Percentiles rank a stretch among this genome's conserved stretches.
Conservation (phyloP, 2,797 vertebrate species). For the Psittacula derbiana region DNA sequence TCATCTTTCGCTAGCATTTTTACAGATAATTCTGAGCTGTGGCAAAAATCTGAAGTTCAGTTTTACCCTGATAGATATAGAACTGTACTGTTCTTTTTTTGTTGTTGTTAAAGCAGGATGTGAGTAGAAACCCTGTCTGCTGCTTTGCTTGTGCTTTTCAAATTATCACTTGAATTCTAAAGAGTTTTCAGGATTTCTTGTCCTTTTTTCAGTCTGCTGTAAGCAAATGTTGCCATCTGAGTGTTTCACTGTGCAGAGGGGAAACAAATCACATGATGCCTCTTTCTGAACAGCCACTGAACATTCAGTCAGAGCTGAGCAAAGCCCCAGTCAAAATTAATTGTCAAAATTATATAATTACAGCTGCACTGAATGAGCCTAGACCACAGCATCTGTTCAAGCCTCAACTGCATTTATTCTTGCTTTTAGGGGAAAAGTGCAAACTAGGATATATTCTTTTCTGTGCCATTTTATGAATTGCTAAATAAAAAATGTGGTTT, state of each 20-base stretch:
- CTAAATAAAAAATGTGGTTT: neutral
- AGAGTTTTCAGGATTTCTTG: slow-evolving; percentile 38
- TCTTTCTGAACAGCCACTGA: neutral
- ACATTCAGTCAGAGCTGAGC: neutral
- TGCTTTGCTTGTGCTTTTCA: slow-evolving; percentile 33
- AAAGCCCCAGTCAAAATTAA: slow-evolving; percentile 59
- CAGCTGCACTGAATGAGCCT: slow-evolving; percentile 45
- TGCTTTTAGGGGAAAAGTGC: neutral
- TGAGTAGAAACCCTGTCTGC: neutral
- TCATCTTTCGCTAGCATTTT: neutral
- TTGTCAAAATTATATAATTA: slow-evolving; percentile 51
- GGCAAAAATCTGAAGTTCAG: neutral
- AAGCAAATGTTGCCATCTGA: slow-evolving; percentile 10
- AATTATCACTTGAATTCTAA: slow-evolving; percentile 18
- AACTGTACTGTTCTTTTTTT: neutral
- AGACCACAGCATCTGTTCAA: slow-evolving; percentile 34
- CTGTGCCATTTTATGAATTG: neutral
- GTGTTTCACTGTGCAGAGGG: neutral
- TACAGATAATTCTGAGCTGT: neutral
- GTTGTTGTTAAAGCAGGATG: neutral
- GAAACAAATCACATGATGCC: neutral
- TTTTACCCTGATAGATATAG: neutral
- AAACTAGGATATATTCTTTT: neutral
- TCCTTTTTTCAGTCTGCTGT: neutral
- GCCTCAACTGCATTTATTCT: slow-evolving; percentile 14